Base-by-base conservation (phyloP, 2,888 invertebrate genomes). In the Steinernema scapterisci region DNA sequence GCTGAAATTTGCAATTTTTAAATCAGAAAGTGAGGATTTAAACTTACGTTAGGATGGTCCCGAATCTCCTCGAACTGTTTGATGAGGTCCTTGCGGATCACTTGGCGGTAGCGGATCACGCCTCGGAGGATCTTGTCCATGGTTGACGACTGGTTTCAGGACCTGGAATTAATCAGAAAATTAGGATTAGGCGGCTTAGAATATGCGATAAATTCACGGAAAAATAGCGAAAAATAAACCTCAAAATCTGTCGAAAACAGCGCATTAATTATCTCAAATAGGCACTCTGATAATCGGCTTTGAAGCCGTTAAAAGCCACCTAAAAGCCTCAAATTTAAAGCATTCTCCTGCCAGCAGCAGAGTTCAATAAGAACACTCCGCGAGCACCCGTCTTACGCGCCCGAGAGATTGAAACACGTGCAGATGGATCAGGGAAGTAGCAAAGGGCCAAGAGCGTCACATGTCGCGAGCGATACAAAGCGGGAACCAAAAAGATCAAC, bases 21-120 rank as follows among this genome's bases (percentile, higher is more conserved):
- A n/a, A n/a, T n/a, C n/a, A n/a, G n/a, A n/a, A n/a, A n/a, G n/a
- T n/a, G n/a, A n/a, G n/a, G n/a, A n/a, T n/a, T n/a, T 9, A 23
- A 46, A 76, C 76, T 81, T 90, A 94, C 94, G 90, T 91, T 91
- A 43, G 95, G 95, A 90, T 94, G 92, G 90, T 95, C 92, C 88
- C 91, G 91, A 82, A 95, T 94, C 91, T 92, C 91, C 88, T 93
- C 91, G 89, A 96, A 95, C 89, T 95, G 94, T 89, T 94, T 92
- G 38, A 95, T 93, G 13, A 83, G 72, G 54, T 83, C 83, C 21
- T 92, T 92, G 80, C 93, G 91, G 81, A 93, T 93, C 75, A 93
- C 91, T 78, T 92, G 91, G 77, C 95, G 91, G 89, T 95, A 96
- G 86, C 92, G 92, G 92, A 95, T 94, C 73, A 95, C 93, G 72